phyloP scores from a whole-genome alignment of 2,113 vertebrate species.

The Catharus minimus region DNA sequence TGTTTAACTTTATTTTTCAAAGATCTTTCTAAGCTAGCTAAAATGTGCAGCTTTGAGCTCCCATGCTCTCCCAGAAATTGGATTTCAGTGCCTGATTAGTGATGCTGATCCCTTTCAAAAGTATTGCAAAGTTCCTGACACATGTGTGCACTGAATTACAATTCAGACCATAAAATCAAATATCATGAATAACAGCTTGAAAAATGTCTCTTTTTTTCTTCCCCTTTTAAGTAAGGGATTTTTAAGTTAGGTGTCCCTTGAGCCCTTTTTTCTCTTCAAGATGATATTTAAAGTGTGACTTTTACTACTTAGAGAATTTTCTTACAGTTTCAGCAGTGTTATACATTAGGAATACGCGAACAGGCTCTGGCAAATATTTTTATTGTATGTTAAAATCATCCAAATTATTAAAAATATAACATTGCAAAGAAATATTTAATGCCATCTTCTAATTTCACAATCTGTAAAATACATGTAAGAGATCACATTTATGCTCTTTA shows the following conservation, averaged over 20 bases:
- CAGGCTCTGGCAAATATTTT: slow-evolving; percentile 14
- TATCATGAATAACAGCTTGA: background rate
- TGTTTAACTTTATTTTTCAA: slow-evolving; percentile 55
- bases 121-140: background rate
- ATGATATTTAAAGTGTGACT: slow-evolving; percentile 1
- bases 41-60: slow-evolving; percentile 1
- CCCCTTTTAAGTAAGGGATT: background rate
- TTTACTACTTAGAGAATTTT: background rate
- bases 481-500: background rate
- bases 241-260: background rate
- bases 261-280: background rate
- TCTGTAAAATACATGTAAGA: background rate
- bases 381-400: background rate
- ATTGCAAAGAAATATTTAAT: background rate
- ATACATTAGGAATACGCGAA: background rate
- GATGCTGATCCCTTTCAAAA: slow-evolving; percentile 29
- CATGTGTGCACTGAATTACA: background rate
- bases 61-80: slow-evolving; percentile 25
- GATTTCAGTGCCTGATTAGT: slow-evolving; percentile 32
- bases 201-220: background rate
- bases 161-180: slow-evolving; percentile 20
- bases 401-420: background rate
- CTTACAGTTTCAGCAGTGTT: background rate
- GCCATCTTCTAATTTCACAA: background rate
- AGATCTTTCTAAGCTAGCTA: slow-evolving; percentile 28